phyloP scores from a whole-genome alignment of 2,888 invertebrate genomes.

The Caradrina clavipalpis region DNA sequence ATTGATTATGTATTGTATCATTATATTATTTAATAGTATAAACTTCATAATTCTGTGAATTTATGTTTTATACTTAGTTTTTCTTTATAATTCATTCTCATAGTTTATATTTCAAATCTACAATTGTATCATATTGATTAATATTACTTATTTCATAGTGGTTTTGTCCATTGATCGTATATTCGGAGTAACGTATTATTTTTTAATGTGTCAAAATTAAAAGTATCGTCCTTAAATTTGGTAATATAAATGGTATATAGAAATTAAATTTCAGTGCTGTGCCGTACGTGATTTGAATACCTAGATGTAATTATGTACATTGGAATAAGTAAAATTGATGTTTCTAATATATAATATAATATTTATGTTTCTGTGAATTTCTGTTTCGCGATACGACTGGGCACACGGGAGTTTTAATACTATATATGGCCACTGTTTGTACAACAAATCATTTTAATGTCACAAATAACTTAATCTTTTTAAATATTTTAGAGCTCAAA shows the following conservation, averaged over 20 bases:
- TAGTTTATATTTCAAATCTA: slow-evolving; percentile 59
- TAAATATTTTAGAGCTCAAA: slow-evolving; percentile 53
- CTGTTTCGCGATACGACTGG: slow-evolving; percentile 37
- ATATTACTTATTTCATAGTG: slow-evolving; percentile 51
- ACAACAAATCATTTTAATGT: slow-evolving; percentile 46
- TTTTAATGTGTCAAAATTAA: slow-evolving; percentile 55
- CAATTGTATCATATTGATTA: slow-evolving; percentile 55
- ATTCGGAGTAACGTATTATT: slow-evolving; percentile 50
- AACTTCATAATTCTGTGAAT: slow-evolving; percentile 59
- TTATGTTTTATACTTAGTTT: slow-evolving; percentile 63
- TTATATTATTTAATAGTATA: slow-evolving; percentile 47
- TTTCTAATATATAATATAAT: slow-evolving; percentile 46
- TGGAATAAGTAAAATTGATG: slow-evolving; percentile 58
- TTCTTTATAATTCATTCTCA: slow-evolving; percentile 51
- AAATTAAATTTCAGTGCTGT: slow-evolving; percentile 69
- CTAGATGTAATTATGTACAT: slow-evolving; percentile 61
- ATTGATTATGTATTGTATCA: slow-evolving; percentile 50
- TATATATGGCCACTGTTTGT: slow-evolving; percentile 29
- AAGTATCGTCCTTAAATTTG: slow-evolving; percentile 52
- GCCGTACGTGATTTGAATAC: slow-evolving; percentile 65
- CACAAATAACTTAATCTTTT: slow-evolving; percentile 50
- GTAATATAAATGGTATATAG: slow-evolving; percentile 55
- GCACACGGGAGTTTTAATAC: slow-evolving; percentile 36
- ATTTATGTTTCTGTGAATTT: slow-evolving; percentile 57
- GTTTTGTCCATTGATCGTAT: slow-evolving; percentile 44